Conservation (phyloP, 2,888 invertebrate species). For the Argyra leucocephala region DNA sequence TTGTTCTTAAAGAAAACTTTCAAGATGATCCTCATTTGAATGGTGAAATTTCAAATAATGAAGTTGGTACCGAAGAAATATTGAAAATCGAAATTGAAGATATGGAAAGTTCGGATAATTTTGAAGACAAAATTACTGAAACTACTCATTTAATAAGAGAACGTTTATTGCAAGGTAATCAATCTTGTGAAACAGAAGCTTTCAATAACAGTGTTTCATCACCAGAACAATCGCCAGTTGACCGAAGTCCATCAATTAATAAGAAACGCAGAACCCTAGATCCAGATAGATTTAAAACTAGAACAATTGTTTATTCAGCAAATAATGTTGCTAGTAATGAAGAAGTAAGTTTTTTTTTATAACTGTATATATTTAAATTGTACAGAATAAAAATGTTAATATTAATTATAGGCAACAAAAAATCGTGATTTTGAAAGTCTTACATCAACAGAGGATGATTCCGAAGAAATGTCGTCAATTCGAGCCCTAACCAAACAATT, state of each 20-base stretch:
- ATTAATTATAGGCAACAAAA: slow-evolving; percentile 18
- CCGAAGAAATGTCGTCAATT: slow-evolving; percentile 34
- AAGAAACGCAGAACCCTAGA: slow-evolving; percentile 49
- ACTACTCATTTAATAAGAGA: not conserved
- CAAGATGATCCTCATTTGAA: slow-evolving; percentile 27
- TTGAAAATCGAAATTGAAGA: slow-evolving; percentile 39
- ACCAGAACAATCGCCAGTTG: not conserved
- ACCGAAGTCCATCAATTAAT: slow-evolving; percentile 17
- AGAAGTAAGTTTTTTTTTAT: not conserved
- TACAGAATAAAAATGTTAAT: slow-evolving; percentile 1
- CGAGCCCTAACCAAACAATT: slow-evolving; percentile 37
- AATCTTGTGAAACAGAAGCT: slow-evolving; percentile 40
- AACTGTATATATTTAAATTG: slow-evolving; percentile 16
- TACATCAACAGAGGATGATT: slow-evolving; percentile 26
- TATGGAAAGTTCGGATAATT: slow-evolving; percentile 47
- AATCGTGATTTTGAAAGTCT: slow-evolving; percentile 22
- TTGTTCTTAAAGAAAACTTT: slow-evolving; percentile 37
- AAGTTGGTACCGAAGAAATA: slow-evolving; percentile 29
- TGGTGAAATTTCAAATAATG: not conserved
- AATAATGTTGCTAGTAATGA: not conserved
- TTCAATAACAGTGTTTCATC: slow-evolving; percentile 17
- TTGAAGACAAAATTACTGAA: slow-evolving; percentile 17
- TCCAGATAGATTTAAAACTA: slow-evolving; percentile 64
- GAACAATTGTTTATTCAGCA: slow-evolving; percentile 46
- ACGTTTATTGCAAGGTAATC: slow-evolving; percentile 49